Evolutionary conservation across 2,888 invertebrate species (phyloP).

Genomic region (Trissolcus brochymenae): DNA sequence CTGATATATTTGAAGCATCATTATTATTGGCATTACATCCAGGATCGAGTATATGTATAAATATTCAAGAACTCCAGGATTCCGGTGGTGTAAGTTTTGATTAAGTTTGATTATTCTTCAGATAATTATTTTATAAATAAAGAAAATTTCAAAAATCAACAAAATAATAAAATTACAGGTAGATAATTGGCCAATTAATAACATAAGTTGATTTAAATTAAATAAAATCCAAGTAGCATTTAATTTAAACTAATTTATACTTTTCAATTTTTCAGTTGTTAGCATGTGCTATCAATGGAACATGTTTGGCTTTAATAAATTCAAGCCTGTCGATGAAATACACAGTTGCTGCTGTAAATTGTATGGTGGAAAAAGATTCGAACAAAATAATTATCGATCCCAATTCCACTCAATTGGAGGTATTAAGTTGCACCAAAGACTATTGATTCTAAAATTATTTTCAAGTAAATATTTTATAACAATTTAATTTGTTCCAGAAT

Average conservation of each 20-base stretch:
- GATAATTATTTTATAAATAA: neutral
- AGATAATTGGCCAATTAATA: neutral
- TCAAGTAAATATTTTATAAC: constrained; percentile 20
- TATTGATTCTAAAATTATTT: constrained; percentile 1
- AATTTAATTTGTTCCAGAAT: constrained; percentile 72
- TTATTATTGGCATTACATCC: constrained; percentile 86
- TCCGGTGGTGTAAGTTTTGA: constrained; percentile 83
- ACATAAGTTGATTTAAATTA: neutral
- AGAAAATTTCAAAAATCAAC: too few species aligned
- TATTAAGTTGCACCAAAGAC: constrained; percentile 59
- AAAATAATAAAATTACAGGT: too few species aligned
- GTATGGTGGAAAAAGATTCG: constrained; percentile 80
- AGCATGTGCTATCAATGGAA: constrained; percentile 88
- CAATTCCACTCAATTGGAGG: constrained; percentile 75
- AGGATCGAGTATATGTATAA: constrained; percentile 85
- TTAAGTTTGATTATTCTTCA: neutral
- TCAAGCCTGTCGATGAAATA: constrained; percentile 90
- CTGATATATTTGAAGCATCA: constrained; percentile 86
- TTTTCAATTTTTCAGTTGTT: constrained; percentile 80
- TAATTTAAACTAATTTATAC: too few species aligned
- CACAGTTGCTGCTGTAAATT: constrained; percentile 87
- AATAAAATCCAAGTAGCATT: too few species aligned
- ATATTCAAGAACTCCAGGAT: constrained; percentile 92
- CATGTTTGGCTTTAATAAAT: constrained; percentile 88
- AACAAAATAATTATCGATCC: constrained; percentile 83